Base-by-base conservation (phyloP, 2,113 vertebrate species). In the Panurus biarmicus region DNA sequence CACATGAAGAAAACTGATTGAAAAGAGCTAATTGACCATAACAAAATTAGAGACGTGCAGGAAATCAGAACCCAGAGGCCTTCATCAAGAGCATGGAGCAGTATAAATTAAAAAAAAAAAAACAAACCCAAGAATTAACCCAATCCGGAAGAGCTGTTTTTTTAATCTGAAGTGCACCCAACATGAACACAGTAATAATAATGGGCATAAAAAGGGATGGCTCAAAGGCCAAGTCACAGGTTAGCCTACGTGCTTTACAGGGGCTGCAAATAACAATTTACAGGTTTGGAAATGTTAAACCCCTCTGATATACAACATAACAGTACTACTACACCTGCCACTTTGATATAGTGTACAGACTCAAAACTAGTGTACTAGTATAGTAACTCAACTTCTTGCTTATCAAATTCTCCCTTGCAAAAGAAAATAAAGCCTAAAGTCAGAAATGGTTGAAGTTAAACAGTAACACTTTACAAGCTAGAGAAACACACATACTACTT, bases 231-330 rank as follows among this genome's bases (percentile, higher is more conserved):
- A 81, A 69, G 21, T 12, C 11, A 22, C 22, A 28, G 11, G 8
- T 73, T 20, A 56, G 53, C 17, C 25, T 13, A 33, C 0, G 5
- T 25, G 9, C 20, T 75, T 57, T 35, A 44, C 2, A 2, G 0
- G 33, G 28, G 14, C n/a, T 80, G 31, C 28, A 95, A 81, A 72
- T 33, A n/a, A 24, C 13, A 17, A 54, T 16, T 14, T 9, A 7
- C 5, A 56, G 14, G 7, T 42, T 38, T 81, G 13, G 60, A 28
- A 75, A 44, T 56, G n/a, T 44, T 56, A 44, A 74, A 60, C 3
- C 33, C 16, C 20, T 31, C 29, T 29, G 53, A 44, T 29, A 42
- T 6, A 33, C 2, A 10, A 9, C 24, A 50, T 1, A 8, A 7
- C 5, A 31, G 7, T 6, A 23, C 11, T 6, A 23, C 11, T 35